Evolutionary conservation across 2,797 vertebrate species (phyloP).

Genomic region (Tachyglossus aculeatus): DNA sequence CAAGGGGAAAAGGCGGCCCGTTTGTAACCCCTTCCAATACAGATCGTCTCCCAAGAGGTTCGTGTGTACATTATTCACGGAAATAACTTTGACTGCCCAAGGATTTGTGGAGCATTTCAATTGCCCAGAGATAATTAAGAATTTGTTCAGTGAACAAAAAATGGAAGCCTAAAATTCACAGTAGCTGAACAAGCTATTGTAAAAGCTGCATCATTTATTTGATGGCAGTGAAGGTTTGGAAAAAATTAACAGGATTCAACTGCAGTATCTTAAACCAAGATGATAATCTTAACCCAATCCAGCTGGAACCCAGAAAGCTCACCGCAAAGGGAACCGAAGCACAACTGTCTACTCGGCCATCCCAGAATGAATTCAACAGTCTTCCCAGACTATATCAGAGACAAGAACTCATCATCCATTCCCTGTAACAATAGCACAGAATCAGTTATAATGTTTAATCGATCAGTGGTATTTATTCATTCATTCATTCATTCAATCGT

Average conservation of each 20-base stretch:
- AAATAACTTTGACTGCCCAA: conserved; percentile 52
- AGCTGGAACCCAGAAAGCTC: background rate
- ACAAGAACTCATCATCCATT: background rate
- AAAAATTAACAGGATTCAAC: conserved; percentile 50
- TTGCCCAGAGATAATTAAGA: conserved; percentile 64
- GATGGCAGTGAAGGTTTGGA: conserved; percentile 31
- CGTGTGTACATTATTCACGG: conserved; percentile 55
- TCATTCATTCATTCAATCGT: too few relatives aligned
- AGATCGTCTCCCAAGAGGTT: conserved; percentile 52
- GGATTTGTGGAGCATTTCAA: conserved; percentile 63
- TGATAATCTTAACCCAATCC: background rate
- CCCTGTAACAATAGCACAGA: background rate
- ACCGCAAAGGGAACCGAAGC: background rate
- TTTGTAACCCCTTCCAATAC: conserved; percentile 54
- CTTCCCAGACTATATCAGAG: background rate
- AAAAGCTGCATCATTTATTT: conserved; percentile 57
- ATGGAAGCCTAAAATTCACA: conserved; percentile 59
- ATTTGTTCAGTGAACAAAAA: conserved; percentile 72
- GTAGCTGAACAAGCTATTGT: conserved; percentile 63
- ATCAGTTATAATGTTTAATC: conserved; percentile 8
- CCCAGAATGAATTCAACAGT: background rate
- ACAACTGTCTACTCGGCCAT: fast-evolving
- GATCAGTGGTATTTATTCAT: background rate
- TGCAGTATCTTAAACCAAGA: conserved; percentile 2
- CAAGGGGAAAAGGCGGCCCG: conserved; percentile 33